phyloP scores from a whole-genome alignment of 2,797 vertebrate species.

The Microctenopoma stevenorrisi region DNA sequence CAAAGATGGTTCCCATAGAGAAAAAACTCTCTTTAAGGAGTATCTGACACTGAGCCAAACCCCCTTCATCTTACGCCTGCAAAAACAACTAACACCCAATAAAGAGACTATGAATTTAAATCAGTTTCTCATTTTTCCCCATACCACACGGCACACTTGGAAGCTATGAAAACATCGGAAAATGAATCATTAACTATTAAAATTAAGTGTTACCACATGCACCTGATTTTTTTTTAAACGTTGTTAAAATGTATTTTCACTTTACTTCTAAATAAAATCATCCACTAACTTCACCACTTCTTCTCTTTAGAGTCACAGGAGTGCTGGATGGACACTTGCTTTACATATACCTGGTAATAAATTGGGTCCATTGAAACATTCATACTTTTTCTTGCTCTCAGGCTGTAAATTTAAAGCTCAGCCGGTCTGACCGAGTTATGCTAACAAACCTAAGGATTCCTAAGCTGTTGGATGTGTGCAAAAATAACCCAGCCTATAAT shows the following conservation, averaged over 20 bases:
- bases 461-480: slow-evolving; percentile 33
- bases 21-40: no score
- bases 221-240: not conserved
- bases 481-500: slow-evolving; percentile 55
- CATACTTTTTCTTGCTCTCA: not conserved
- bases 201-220: not conserved
- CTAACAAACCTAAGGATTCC: slow-evolving; percentile 37
- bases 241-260: not conserved
- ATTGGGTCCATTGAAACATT: slow-evolving; percentile 17
- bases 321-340: not conserved
- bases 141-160: not conserved
- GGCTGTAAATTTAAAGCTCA: slow-evolving; percentile 31
- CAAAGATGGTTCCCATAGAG: not conserved
- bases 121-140: not conserved
- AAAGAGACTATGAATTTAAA: not conserved
- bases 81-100: not conserved
- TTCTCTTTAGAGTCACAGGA: no score
- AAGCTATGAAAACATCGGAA: not conserved
- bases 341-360: slow-evolving; percentile 24
- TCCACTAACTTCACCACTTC: no score
- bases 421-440: slow-evolving; percentile 35
- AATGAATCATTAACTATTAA: slow-evolving; percentile 5
- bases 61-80: no score
- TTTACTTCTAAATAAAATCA: not conserved
- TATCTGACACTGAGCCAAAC: no score